Conservation (phyloP, 1,140 invertebrate genomes). For the Drosophila truncata region DNA sequence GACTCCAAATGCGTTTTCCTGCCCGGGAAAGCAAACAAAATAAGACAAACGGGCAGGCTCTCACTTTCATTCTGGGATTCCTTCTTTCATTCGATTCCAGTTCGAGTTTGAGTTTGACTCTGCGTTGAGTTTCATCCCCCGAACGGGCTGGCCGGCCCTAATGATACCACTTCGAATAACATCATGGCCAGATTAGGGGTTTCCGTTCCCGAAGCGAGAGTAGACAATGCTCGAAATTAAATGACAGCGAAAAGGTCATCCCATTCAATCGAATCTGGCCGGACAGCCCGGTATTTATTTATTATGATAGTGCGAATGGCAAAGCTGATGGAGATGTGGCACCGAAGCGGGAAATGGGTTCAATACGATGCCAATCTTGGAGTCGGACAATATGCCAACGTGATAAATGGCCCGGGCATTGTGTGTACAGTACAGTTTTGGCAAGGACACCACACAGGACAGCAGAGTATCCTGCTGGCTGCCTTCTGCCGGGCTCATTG, state of each 20-base stretch:
- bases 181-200: conserved; percentile 84
- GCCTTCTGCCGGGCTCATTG: conserved; percentile 44
- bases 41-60: conserved; percentile 49
- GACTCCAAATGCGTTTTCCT: conserved; percentile 63
- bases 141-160: conserved; percentile 38
- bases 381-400: conserved; percentile 84
- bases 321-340: conserved; percentile 60
- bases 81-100: conserved; percentile 32
- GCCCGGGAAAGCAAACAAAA: conserved; percentile 46
- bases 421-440: conserved; percentile 57
- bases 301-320: conserved; percentile 79
- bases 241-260: conserved; percentile 83
- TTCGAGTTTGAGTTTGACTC: conserved; percentile 33
- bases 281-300: conserved; percentile 74
- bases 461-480: conserved; percentile 20
- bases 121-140: conserved; percentile 68
- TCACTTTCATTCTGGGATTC: conserved; percentile 49
- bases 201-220: conserved; percentile 80
- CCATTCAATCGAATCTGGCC: conserved; percentile 76
- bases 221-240: conserved; percentile 84
- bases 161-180: conserved; percentile 81
- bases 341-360: conserved; percentile 83
- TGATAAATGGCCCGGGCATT: conserved; percentile 84
- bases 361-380: conserved; percentile 81
- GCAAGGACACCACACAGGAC: conserved; percentile 30